These are phyloP conservation scores for Zosterops lateralis DNA, from an alignment of 2,113 vertebrate species.

Conservation along the genomic window DNA sequence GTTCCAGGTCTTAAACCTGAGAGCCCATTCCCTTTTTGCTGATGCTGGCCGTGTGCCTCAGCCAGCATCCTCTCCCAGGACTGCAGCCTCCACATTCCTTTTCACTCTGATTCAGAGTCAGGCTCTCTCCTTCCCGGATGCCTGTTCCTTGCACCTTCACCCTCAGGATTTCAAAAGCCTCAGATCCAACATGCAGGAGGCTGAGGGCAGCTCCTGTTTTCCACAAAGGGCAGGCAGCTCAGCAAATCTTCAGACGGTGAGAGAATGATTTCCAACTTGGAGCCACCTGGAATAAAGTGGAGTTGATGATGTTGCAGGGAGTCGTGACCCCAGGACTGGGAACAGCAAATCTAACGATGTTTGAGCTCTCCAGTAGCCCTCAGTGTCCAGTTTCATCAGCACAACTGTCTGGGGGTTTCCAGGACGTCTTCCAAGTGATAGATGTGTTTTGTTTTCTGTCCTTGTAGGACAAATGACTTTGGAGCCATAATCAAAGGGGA, in stretches of 20 bases:
- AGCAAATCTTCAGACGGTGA: not conserved
- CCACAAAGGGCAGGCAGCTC: not conserved
- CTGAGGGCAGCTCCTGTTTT: not conserved
- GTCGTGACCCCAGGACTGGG: not conserved
- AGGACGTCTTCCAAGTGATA: conserved; percentile 8
- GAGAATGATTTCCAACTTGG: not conserved
- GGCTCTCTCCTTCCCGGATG: not conserved
- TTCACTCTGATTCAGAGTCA: not conserved
- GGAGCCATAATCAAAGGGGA: not conserved
- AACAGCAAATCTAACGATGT: not conserved
- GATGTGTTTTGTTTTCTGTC: conserved; percentile 21
- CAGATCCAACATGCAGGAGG: not conserved
- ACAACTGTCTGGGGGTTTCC: not conserved
- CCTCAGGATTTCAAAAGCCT: conserved; percentile 3
- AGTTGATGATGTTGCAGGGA: conserved; percentile 9
- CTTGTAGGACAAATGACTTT: conserved; percentile 3
- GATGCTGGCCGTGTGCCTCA: not conserved
- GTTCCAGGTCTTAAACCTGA: conserved; percentile 28
- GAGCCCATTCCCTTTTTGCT: not conserved
- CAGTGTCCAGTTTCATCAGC: not conserved
- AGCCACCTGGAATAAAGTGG: conserved; percentile 11
- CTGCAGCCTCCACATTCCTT: not conserved
- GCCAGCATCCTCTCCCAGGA: conserved; percentile 5
- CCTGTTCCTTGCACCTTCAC: not conserved
- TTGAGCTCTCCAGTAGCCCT: not conserved